phyloP scores from a whole-genome alignment of 2,888 invertebrate genomes.

The Caenorhabditis sp. region DNA sequence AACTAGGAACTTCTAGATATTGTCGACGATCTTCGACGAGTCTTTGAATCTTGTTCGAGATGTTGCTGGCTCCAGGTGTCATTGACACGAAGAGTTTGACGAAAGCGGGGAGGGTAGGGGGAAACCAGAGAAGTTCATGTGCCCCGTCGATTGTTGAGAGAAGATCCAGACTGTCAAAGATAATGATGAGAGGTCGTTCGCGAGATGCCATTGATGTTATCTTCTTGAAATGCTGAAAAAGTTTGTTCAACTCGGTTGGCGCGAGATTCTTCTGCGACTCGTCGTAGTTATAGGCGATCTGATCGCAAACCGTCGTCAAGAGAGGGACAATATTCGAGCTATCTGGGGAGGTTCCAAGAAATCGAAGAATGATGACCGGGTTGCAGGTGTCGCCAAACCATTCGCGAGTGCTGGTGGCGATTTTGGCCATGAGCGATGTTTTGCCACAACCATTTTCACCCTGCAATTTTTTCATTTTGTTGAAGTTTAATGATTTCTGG shows the following conservation, averaged over 20 bases:
- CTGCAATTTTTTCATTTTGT: constrained; percentile 73
- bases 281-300: constrained; percentile 74
- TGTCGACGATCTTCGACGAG: constrained; percentile 89
- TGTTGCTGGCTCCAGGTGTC: constrained; percentile 57
- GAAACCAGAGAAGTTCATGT: constrained; percentile 91
- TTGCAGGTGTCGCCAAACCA: constrained; percentile 74
- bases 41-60: constrained; percentile 54
- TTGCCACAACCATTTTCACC: constrained; percentile 98
- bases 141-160: constrained; percentile 91
- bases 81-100: constrained; percentile 59
- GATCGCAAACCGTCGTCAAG: constrained; percentile 91
- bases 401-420: constrained; percentile 76
- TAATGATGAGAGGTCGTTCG: constrained; percentile 87
- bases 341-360: constrained; percentile 92
- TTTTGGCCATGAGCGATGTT: constrained; percentile 91
- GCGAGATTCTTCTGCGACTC: constrained; percentile 85
- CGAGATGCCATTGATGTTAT: constrained; percentile 83
- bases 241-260: constrained; percentile 92
- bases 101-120: constrained; percentile 82
- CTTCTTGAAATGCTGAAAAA: constrained; percentile 94
- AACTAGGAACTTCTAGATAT: constrained; percentile 86
- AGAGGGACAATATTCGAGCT: constrained; percentile 93
- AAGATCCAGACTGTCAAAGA: constrained; percentile 95
- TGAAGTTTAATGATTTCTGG: too few species aligned
- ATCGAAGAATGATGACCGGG: constrained; percentile 88